phyloP scores from a whole-genome alignment of 2,113 vertebrate genomes.

The Raja brachyura region DNA sequence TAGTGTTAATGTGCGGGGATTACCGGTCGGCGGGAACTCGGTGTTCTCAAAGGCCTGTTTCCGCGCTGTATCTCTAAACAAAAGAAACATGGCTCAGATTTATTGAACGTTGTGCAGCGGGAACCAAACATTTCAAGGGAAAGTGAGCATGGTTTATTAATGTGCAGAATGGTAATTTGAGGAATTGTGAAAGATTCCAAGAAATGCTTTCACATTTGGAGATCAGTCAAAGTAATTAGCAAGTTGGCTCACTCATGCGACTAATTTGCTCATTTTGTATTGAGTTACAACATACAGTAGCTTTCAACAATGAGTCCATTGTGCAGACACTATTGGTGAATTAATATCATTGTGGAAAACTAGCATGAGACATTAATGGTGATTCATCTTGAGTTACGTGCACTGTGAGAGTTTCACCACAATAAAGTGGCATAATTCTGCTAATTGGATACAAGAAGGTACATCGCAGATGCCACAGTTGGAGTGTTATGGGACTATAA shows the following conservation, averaged over 20 bases:
- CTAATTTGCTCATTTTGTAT: not conserved
- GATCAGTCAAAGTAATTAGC: conserved; percentile 11
- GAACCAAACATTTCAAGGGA: not conserved
- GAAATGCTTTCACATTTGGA: not conserved
- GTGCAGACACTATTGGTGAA: not conserved
- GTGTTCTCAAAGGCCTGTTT: too few species aligned
- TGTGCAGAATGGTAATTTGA: not conserved
- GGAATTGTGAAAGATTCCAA: not conserved
- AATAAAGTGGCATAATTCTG: not conserved
- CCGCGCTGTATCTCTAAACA: too few species aligned
- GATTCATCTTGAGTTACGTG: not conserved
- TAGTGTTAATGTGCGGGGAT: too few species aligned
- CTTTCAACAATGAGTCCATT: not conserved
- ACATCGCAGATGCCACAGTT: not conserved
- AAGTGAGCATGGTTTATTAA: not conserved
- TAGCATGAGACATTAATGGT: not conserved
- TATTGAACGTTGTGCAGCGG: not conserved
- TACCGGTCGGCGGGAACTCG: too few species aligned
- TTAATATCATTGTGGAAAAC: not conserved
- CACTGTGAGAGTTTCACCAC: not conserved
- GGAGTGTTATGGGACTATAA: not conserved
- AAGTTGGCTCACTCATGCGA: not conserved
- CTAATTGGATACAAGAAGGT: not conserved
- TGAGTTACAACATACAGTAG: not conserved
- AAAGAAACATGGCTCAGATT: not conserved